Evolutionary conservation across 2,113 vertebrate genomes (phyloP).

Genomic region (Pogona vitticeps): DNA sequence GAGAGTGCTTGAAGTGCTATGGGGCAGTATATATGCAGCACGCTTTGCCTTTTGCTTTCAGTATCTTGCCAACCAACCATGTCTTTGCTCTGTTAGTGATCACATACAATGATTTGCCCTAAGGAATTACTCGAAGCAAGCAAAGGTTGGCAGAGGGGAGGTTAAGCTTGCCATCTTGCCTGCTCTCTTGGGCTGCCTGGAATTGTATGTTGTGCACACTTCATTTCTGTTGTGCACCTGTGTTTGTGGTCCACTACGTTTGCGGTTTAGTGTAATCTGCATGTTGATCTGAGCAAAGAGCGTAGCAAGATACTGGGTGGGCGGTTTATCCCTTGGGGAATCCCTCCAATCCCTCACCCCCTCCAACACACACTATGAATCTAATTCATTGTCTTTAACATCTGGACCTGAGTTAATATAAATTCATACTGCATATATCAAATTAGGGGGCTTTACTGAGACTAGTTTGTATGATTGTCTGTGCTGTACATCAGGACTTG

Average conservation of each 20-base stretch:
- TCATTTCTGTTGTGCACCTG: background rate
- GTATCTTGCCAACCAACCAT: background rate
- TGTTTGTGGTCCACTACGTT: background rate
- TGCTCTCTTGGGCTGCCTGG: background rate
- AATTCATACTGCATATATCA: background rate
- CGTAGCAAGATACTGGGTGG: background rate
- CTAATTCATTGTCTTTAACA: background rate
- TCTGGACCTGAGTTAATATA: background rate
- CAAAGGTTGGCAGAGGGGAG: background rate
- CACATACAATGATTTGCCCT: too few relatives aligned
- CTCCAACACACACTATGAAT: background rate
- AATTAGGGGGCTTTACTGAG: background rate
- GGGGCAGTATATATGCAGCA: too few relatives aligned
- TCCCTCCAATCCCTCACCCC: background rate
- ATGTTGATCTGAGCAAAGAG: background rate
- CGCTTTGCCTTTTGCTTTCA: too few relatives aligned
- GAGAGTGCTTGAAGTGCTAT: too few relatives aligned
- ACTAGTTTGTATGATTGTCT: background rate
- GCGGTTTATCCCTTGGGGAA: background rate
- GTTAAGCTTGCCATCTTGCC: background rate
- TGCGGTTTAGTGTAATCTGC: background rate
- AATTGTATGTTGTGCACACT: background rate
- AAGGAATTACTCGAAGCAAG: too few relatives aligned
- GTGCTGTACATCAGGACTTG: background rate
- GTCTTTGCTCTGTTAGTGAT: background rate